These are phyloP conservation scores for Pyrochroa serraticornis DNA, from an alignment of 2,888 invertebrate genomes.

Conservation along the genomic window DNA sequence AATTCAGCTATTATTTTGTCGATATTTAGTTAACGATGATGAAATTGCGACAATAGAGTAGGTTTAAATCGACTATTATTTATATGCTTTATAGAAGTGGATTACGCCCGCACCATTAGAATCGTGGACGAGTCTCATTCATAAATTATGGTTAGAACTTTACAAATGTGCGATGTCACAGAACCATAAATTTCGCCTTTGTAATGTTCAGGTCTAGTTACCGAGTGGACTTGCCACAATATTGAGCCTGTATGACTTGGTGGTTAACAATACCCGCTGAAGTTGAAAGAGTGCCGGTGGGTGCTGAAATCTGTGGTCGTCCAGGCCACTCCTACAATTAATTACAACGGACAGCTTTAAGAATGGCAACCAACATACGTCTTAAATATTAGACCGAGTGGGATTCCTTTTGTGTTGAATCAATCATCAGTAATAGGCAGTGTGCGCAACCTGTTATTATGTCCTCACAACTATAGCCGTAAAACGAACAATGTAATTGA, in stretches of 20 bases:
- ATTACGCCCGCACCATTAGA: slow-evolving; percentile 44
- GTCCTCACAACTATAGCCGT: slow-evolving; percentile 27
- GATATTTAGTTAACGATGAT: slow-evolving; percentile 21
- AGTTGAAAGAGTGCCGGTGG: slow-evolving; percentile 18
- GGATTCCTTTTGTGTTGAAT: slow-evolving; percentile 30
- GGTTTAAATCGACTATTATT: slow-evolving; percentile 43
- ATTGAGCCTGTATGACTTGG: slow-evolving; percentile 26
- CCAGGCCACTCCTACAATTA: slow-evolving; percentile 33
- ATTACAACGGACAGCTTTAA: slow-evolving; percentile 27
- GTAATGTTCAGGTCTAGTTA: slow-evolving; percentile 39
- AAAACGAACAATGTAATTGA: slow-evolving; percentile 30
- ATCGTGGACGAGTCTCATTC: slow-evolving; percentile 36
- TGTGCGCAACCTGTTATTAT: slow-evolving; percentile 30
- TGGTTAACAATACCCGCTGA: slow-evolving; percentile 16
- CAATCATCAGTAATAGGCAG: slow-evolving; percentile 30
- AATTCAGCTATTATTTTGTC: slow-evolving; percentile 23
- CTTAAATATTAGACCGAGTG: slow-evolving; percentile 29
- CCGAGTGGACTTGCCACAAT: slow-evolving; percentile 33
- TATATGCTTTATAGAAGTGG: slow-evolving; percentile 42
- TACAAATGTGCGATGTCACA: slow-evolving; percentile 45
- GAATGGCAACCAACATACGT: slow-evolving; percentile 27
- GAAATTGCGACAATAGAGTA: slow-evolving; percentile 35
- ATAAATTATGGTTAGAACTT: slow-evolving; percentile 44
- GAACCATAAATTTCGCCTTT: slow-evolving; percentile 45
- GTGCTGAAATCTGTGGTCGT: slow-evolving; percentile 24